Evolutionary conservation across 2,888 invertebrate genomes (phyloP).

Genomic region (Nomada flava): DNA sequence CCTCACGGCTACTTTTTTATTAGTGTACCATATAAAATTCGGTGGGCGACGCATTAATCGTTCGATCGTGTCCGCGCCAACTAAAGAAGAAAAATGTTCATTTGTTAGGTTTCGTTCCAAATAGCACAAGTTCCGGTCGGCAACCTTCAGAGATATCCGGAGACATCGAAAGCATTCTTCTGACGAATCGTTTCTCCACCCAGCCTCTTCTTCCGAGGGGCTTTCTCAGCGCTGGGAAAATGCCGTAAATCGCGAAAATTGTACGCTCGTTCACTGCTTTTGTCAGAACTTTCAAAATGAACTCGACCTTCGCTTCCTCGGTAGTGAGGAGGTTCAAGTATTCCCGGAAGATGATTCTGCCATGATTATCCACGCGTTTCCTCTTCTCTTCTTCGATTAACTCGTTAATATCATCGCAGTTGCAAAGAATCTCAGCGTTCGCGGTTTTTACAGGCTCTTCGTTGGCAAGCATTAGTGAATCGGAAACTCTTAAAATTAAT

Average conservation of each 20-base stretch:
- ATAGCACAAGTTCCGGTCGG: neutral
- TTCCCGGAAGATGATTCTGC: slow-evolving; percentile 58
- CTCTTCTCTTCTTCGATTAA: slow-evolving; percentile 43
- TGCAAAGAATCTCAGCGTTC: slow-evolving; percentile 61
- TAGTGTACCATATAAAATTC: slow-evolving; percentile 62
- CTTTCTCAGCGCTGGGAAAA: slow-evolving; percentile 55
- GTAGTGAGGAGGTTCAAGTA: slow-evolving; percentile 57
- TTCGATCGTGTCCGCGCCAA: slow-evolving; percentile 57
- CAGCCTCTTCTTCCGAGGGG: slow-evolving; percentile 60
- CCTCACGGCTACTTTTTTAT: slow-evolving; percentile 39
- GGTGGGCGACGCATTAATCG: slow-evolving; percentile 56
- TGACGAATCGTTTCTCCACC: slow-evolving; percentile 64
- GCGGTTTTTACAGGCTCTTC: slow-evolving; percentile 35
- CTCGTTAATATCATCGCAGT: slow-evolving; percentile 60
- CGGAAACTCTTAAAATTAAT: slow-evolving; percentile 20
- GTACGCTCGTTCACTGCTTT: slow-evolving; percentile 62
- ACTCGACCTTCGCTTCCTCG: slow-evolving; percentile 50
- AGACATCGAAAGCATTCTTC: slow-evolving; percentile 53
- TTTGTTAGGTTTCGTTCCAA: neutral
- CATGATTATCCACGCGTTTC: slow-evolving; percentile 32
- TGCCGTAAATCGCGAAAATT: slow-evolving; percentile 58
- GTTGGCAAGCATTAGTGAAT: neutral
- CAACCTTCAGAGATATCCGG: slow-evolving; percentile 52
- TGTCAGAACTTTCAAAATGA: slow-evolving; percentile 58
- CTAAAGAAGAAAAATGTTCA: slow-evolving; percentile 18